phyloP scores from a whole-genome alignment of 2,113 vertebrate genomes.

The Chionomys nivalis region DNA sequence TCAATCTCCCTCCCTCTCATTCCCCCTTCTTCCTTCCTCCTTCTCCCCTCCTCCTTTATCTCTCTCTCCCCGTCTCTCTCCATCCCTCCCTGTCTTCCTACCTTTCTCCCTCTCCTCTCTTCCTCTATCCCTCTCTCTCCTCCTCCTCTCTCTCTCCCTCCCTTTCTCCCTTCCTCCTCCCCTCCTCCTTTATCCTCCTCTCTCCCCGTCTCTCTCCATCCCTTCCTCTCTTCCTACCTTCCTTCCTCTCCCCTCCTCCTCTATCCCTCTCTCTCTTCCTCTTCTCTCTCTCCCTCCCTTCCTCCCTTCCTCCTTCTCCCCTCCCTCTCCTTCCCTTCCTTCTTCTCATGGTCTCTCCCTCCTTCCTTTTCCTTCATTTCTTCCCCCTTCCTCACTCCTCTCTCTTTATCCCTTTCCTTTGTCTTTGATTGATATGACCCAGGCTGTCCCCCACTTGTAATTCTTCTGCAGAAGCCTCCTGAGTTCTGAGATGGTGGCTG shows the following conservation, averaged over 20 bases:
- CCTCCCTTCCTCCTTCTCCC: background rate
- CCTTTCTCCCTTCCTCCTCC: background rate
- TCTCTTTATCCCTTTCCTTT: background rate
- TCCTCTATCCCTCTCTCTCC: too few relatives aligned
- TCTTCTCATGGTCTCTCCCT: background rate
- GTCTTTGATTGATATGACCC: background rate
- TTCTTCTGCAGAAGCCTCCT: background rate
- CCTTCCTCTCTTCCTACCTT: too few relatives aligned
- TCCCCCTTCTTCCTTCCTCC: background rate
- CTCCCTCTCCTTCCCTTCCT: background rate
- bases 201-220: fast-evolving
- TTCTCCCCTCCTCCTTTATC: background rate
- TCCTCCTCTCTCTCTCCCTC: too few relatives aligned
- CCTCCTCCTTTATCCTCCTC: too few relatives aligned
- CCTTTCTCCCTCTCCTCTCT: background rate
- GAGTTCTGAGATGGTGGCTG: background rate
- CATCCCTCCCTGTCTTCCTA: too few relatives aligned
- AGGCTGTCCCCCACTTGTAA: background rate
- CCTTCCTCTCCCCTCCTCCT: background rate
- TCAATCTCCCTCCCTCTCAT: background rate
- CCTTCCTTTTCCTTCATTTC: background rate
- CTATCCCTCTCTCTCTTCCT: too few relatives aligned
- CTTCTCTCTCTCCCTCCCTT: background rate
- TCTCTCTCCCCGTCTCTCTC: too few relatives aligned
- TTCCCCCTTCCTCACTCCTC: background rate